These are phyloP conservation scores for Vanessa atalanta DNA, from an alignment of 1,140 invertebrate species.

Conservation along the genomic window DNA sequence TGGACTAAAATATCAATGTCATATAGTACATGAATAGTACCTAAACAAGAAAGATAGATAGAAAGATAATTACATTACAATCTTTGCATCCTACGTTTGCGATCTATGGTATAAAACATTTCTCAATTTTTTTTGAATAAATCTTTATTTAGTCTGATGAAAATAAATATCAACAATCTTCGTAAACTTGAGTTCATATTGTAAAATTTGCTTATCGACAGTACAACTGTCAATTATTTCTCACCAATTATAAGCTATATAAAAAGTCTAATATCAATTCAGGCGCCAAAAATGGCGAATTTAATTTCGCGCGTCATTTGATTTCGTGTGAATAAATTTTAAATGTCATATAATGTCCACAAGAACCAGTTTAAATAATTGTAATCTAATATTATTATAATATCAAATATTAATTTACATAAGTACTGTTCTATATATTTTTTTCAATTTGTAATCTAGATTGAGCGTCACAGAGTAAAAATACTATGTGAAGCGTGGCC, in stretches of 20 bases:
- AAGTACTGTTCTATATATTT: constrained; percentile 7
- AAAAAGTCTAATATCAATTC: not conserved
- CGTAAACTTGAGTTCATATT: too few species aligned
- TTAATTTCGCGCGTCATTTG: constrained; percentile 29
- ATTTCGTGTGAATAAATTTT: constrained; percentile 30
- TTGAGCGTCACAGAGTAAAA: not conserved
- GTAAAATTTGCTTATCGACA: too few species aligned
- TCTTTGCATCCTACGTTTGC: too few species aligned
- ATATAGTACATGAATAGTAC: too few species aligned
- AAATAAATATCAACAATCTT: too few species aligned
- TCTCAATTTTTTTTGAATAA: too few species aligned
- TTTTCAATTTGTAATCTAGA: not conserved
- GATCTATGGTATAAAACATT: too few species aligned
- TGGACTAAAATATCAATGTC: too few species aligned
- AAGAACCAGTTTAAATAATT: constrained; percentile 9
- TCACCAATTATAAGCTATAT: not conserved
- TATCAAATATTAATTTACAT: constrained; percentile 16
- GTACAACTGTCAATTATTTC: not conserved
- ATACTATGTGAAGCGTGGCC: not conserved
- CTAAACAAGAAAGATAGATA: too few species aligned
- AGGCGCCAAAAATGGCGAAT: constrained; percentile 21
- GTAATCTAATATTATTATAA: not conserved
- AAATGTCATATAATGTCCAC: constrained; percentile 20
- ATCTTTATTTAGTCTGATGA: too few species aligned
- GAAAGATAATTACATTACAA: too few species aligned